A percentile compares a stretch with the other conserved stretches of the same genome.
Conservation (phyloP, 2,888 invertebrate genomes). For the Drosophila nigricruria region DNA sequence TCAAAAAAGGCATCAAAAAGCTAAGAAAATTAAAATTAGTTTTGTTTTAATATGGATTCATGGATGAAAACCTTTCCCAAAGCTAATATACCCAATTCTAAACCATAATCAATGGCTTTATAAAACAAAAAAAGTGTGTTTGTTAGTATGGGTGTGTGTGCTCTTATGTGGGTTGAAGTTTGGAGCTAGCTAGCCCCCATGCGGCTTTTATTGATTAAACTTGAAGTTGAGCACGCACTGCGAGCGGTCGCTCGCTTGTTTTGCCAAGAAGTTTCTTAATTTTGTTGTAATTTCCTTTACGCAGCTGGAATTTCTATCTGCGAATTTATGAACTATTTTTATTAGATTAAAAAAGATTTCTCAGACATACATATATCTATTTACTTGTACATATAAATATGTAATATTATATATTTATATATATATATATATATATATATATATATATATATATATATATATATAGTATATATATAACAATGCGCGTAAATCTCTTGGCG, state of each 20-base stretch:
- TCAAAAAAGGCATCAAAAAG: too few species aligned
- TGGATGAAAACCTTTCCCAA: too few species aligned
- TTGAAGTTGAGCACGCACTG: constrained; percentile 73
- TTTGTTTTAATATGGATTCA: too few species aligned
- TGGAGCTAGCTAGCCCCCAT: constrained; percentile 48
- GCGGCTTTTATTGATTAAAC: constrained; percentile 80
- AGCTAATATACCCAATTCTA: not conserved
- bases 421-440: constrained; percentile 16
- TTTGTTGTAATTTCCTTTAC: constrained; percentile 79
- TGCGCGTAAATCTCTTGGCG: constrained; percentile 63
- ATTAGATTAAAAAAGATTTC: constrained; percentile 72
- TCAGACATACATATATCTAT: constrained; percentile 22
- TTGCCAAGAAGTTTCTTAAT: constrained; percentile 74
- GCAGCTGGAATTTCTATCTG: constrained; percentile 82
- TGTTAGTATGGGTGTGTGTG: constrained; percentile 7
- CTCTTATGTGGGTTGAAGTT: constrained; percentile 11
- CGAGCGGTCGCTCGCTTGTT: constrained; percentile 49
- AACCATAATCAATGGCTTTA: not conserved
- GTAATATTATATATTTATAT: constrained; percentile 18
- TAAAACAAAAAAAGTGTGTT: not conserved
- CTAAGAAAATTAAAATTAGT: too few species aligned
- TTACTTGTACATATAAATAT: constrained; percentile 7
- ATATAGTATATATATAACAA: constrained; percentile 26
- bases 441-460: constrained; percentile 17
- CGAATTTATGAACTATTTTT: constrained; percentile 81